Evolutionary conservation across 2,797 vertebrate species (phyloP).

Genomic region (Characodon lateralis): DNA sequence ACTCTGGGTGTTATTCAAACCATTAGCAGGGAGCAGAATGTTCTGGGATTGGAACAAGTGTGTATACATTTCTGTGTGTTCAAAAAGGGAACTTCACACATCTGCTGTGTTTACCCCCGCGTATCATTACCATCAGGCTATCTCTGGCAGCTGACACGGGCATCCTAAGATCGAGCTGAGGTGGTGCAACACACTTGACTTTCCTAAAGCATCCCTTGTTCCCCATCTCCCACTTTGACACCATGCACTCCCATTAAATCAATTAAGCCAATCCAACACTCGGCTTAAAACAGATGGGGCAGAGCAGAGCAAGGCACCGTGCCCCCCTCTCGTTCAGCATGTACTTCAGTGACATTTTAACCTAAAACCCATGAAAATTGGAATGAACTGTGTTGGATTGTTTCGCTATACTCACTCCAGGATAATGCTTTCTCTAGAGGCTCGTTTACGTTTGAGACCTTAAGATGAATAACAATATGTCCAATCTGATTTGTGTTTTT

Average conservation of each 20-base stretch:
- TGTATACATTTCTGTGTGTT: constrained; percentile 60
- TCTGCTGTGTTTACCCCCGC: constrained; percentile 33
- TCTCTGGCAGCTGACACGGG: constrained; percentile 59
- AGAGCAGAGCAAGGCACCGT: constrained; percentile 66
- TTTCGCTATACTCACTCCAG: constrained; percentile 66
- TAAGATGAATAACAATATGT: constrained; percentile 66
- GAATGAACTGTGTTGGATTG: constrained; percentile 70
- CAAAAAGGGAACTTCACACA: constrained; percentile 33
- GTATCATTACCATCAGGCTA: constrained; percentile 49
- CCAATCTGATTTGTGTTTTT: constrained; percentile 39
- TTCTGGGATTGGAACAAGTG: constrained; percentile 67
- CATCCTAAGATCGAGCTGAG: constrained; percentile 70
- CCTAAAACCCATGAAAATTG: constrained; percentile 71
- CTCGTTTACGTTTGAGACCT: constrained; percentile 54
- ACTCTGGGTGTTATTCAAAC: constrained; percentile 82
- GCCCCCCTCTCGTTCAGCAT: constrained; percentile 61
- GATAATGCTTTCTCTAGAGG: constrained; percentile 63
- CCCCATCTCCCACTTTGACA: constrained; percentile 69
- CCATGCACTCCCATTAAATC: constrained; percentile 77
- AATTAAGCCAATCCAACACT: constrained; percentile 81
- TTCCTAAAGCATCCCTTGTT: constrained; percentile 69
- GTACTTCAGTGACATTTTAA: constrained; percentile 76
- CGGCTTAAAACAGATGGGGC: constrained; percentile 71
- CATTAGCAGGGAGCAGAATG: constrained; percentile 79
- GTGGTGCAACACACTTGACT: constrained; percentile 76